Evolutionary conservation across 1,140 invertebrate species (phyloP).

Genomic region (Drosophila pseudoobscura): DNA sequence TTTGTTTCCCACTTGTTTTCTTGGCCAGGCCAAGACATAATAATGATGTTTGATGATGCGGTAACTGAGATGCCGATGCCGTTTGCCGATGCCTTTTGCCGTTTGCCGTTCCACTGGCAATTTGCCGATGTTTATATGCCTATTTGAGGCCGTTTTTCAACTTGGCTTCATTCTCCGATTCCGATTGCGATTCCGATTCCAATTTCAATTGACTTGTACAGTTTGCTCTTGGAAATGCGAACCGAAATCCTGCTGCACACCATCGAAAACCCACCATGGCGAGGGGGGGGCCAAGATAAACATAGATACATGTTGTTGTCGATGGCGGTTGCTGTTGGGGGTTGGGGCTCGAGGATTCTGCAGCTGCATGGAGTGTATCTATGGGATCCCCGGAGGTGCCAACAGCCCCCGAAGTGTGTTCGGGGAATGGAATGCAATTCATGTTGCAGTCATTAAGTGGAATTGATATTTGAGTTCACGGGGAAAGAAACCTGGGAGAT

Average conservation of each 20-base stretch:
- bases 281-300: conserved; percentile 11
- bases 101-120: conserved; percentile 39
- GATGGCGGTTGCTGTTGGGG: too few species aligned
- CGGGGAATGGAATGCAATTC: conserved; percentile 31
- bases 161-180: conserved; percentile 54
- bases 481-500: background rate
- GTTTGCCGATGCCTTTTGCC: background rate
- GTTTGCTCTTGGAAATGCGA: conserved; percentile 37
- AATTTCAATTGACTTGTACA: conserved; percentile 65
- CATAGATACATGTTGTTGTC: background rate
- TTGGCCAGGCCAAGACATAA: conserved; percentile 48
- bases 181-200: conserved; percentile 37
- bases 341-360: background rate
- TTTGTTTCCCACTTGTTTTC: conserved; percentile 17
- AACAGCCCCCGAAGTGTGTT: conserved; percentile 14
- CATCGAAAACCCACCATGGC: background rate
- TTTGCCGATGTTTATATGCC: conserved; percentile 69
- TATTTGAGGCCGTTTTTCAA: conserved; percentile 70
- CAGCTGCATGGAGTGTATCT: conserved; percentile 4
- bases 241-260: conserved; percentile 10
- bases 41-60: conserved; percentile 64
- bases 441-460: conserved; percentile 17
- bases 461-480: background rate
- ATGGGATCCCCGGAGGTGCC: conserved; percentile 2
- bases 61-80: conserved; percentile 52